phyloP scores from a whole-genome alignment of 2,113 vertebrate species.

The Hippocampus zosterae region DNA sequence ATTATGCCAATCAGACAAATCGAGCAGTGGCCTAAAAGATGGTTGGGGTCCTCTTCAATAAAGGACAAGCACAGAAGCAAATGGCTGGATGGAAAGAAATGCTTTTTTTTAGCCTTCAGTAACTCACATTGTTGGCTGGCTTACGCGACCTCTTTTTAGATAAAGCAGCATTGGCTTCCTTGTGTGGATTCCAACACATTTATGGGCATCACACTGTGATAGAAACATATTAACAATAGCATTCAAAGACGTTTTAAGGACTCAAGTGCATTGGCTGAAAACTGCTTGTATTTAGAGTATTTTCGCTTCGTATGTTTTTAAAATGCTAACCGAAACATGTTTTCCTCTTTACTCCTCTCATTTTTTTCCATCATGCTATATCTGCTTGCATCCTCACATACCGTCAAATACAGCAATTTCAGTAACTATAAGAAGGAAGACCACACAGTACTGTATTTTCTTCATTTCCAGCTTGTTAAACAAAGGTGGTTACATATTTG shows the following conservation, averaged over 20 bases:
- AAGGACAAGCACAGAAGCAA: not conserved
- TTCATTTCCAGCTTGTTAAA: not conserved
- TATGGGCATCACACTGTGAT: not conserved
- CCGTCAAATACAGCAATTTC: slow-evolving; percentile 3
- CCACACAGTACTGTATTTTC: not conserved
- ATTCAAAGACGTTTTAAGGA: no score
- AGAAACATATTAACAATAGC: no score
- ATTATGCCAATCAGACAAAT: not conserved
- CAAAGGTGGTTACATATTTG: not conserved
- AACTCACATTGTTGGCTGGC: not conserved
- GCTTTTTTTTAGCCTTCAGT: not conserved
- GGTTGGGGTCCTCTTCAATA: not conserved
- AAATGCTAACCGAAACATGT: not conserved
- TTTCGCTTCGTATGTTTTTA: not conserved
- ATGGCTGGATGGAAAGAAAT: not conserved
- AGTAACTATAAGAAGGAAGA: not conserved
- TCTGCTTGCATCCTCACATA: not conserved
- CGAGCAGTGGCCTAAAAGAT: not conserved
- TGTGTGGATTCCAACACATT: not conserved
- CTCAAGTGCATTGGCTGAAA: not conserved
- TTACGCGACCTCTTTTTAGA: not conserved
- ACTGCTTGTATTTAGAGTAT: not conserved
- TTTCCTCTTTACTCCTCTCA: not conserved
- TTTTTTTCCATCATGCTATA: not conserved
- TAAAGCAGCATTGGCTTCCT: not conserved